These are phyloP conservation scores for Phrynocephalus guinanensis DNA, from an alignment of 2,797 vertebrate genomes.

Conservation along the genomic window DNA sequence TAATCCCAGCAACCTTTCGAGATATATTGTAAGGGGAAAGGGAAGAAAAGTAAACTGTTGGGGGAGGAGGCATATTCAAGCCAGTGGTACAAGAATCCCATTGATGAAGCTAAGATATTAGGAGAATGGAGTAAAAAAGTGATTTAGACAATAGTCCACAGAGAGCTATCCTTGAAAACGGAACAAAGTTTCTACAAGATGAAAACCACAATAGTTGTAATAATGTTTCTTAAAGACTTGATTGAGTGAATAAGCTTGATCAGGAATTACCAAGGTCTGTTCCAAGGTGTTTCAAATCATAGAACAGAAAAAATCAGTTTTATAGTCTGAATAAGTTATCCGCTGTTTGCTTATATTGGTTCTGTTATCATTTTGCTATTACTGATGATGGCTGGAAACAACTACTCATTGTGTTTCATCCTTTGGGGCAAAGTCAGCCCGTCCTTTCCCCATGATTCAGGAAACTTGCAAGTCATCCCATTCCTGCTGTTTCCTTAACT, in stretches of 20 bases:
- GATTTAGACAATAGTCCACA: not conserved
- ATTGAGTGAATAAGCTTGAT: not conserved
- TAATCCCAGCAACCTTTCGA: conserved; percentile 4
- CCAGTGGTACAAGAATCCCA: not conserved
- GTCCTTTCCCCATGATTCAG: not conserved
- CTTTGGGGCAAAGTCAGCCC: no score
- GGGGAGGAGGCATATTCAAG: not conserved
- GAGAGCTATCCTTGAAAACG: not conserved
- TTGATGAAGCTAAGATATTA: not conserved
- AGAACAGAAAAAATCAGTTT: no score
- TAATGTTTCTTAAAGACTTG: not conserved
- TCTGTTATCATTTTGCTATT: no score
- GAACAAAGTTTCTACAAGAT: not conserved
- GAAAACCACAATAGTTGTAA: not conserved
- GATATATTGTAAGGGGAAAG: not conserved
- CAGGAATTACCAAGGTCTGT: not conserved
- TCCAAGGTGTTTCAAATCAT: not conserved
- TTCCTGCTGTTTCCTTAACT: not conserved
- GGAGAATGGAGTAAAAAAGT: not conserved
- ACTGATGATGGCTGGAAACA: no score
- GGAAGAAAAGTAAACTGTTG: not conserved
- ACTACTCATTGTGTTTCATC: no score
- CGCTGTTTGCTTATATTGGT: not conserved
- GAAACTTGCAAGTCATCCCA: not conserved
- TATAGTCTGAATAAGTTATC: not conserved